Conservation (phyloP, 37 sponge, comb jelly and placozoan genomes). For the Axinella damicornis region DNA sequence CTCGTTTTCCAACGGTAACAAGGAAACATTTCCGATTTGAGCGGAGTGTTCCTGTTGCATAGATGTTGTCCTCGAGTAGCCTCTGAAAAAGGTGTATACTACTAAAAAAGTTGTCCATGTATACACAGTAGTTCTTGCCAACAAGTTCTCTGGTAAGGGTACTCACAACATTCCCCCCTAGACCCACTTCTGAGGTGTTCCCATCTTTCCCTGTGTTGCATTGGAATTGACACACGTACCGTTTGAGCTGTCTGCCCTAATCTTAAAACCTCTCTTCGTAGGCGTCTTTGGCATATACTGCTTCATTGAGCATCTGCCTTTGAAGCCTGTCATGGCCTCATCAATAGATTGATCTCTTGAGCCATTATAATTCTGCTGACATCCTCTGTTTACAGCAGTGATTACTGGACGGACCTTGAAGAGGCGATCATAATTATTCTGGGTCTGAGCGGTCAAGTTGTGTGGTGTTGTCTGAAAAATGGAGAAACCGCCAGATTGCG, state of each 20-base stretch:
- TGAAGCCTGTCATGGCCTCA: constrained; percentile 54
- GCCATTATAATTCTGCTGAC: constrained; percentile 3
- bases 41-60: constrained; percentile 13
- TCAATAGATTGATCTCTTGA: constrained; percentile 39
- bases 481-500: constrained; percentile 5
- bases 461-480: neutral
- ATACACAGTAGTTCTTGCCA: neutral
- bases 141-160: constrained; percentile 8
- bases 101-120: constrained; percentile 12
- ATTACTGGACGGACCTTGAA: constrained; percentile 42
- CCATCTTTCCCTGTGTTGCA: neutral
- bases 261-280: constrained; percentile 45
- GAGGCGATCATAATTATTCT: constrained; percentile 48
- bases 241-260: neutral
- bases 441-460: constrained; percentile 3
- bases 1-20: neutral
- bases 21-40: neutral
- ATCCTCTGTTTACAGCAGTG: neutral
- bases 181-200: neutral
- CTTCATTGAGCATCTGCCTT: constrained; percentile 26
- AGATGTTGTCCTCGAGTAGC: neutral
- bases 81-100: neutral
- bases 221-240: neutral
- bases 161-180: neutral
- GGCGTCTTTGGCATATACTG: constrained; percentile 41